Percentiles rank a stretch among this genome's conserved stretches.
These are phyloP conservation scores for Trididemnum miniatum DNA, from an alignment of 23 tunicate species.

Conservation along the genomic window DNA sequence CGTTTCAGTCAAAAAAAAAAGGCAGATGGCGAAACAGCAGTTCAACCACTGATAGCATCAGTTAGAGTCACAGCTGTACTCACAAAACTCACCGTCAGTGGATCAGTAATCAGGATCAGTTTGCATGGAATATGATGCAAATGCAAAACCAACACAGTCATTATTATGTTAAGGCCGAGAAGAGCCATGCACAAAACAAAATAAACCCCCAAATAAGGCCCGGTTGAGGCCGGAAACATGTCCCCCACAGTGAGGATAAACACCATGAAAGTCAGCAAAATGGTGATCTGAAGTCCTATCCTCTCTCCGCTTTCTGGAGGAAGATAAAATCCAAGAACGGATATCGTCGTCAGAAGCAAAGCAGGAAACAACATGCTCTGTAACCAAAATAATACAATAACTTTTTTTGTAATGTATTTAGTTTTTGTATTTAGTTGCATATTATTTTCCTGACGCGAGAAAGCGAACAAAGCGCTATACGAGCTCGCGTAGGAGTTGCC, in stretches of 20 bases:
- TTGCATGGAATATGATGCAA: slow-evolving; percentile 81
- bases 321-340: slow-evolving; percentile 75
- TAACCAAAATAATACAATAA: too few species aligned
- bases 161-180: slow-evolving; percentile 70
- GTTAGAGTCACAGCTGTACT: too few species aligned
- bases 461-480: too few species aligned
- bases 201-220: slow-evolving; percentile 84
- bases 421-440: too few species aligned
- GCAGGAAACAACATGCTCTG: slow-evolving; percentile 95
- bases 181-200: slow-evolving; percentile 88
- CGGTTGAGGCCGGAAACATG: slow-evolving; percentile 94
- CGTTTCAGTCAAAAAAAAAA: too few species aligned
- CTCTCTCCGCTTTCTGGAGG: slow-evolving; percentile 97
- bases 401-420: too few species aligned
- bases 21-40: too few species aligned
- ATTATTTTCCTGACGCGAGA: too few species aligned
- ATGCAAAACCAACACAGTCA: slow-evolving; percentile 82
- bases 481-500: too few species aligned
- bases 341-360: slow-evolving; percentile 68
- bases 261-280: slow-evolving; percentile 88
- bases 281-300: slow-evolving; percentile 87
- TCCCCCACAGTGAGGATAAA: slow-evolving; percentile 87
- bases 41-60: too few species aligned
- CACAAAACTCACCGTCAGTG: slow-evolving; percentile 39
- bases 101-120: slow-evolving; percentile 21